A percentile compares a stretch with the other conserved stretches of the same genome.
Evolutionary conservation across 2,797 vertebrate species (phyloP).

Genomic region (Sylvilagus floridanus): DNA sequence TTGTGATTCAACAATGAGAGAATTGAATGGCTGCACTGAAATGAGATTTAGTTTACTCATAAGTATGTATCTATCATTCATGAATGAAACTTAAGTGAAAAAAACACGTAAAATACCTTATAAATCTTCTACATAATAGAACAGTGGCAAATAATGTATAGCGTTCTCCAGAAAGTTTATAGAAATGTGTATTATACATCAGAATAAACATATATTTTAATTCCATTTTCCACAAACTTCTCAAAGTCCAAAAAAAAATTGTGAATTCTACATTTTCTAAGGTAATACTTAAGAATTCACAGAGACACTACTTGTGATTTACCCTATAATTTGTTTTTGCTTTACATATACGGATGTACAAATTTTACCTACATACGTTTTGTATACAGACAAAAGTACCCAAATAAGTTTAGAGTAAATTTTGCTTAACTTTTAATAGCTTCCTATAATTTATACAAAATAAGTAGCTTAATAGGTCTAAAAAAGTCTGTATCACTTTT

Average conservation of each 20-base stretch:
- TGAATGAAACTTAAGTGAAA: background rate
- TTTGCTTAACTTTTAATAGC: background rate
- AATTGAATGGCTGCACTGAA: constrained; percentile 17
- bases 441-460: background rate
- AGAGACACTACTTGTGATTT: background rate
- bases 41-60: background rate
- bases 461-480: background rate
- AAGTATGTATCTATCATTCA: background rate
- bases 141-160: background rate
- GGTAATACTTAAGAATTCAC: background rate
- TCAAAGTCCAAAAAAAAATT: background rate
- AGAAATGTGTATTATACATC: no score
- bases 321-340: background rate
- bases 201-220: no score
- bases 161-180: no score
- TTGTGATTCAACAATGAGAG: background rate
- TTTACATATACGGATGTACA: background rate
- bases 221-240: no score
- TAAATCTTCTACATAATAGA: background rate
- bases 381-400: background rate
- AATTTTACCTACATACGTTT: background rate
- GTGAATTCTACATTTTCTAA: background rate
- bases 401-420: background rate
- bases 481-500: background rate
- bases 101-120: background rate